Conservation (phyloP, 2,888 invertebrate genomes). For the Ischnura elegans region DNA sequence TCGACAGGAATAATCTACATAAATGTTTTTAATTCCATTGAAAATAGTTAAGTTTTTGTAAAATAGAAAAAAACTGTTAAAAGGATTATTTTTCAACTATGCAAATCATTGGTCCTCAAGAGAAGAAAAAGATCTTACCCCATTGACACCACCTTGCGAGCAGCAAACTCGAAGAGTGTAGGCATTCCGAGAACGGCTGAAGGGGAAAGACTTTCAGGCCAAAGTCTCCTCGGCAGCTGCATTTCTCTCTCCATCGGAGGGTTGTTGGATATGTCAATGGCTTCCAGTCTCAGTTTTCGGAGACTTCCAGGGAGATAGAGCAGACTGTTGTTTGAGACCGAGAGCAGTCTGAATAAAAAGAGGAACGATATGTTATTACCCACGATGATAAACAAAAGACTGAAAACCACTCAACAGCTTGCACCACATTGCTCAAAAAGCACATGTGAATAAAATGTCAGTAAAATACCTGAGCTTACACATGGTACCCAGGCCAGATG, state of each 20-base stretch:
- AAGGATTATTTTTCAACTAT: too few relatives aligned
- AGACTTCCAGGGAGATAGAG: constrained; percentile 82
- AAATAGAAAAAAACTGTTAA: too few relatives aligned
- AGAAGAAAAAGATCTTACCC: constrained; percentile 73
- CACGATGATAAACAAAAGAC: constrained; percentile 51
- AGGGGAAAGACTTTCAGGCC: constrained; percentile 68
- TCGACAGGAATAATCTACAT: too few relatives aligned
- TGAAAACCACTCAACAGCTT: neutral
- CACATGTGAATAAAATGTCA: too few relatives aligned
- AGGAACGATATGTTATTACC: neutral
- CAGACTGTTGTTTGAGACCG: constrained; percentile 81
- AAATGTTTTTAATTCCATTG: too few relatives aligned
- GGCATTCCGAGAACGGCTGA: constrained; percentile 77
- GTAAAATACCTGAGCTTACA: constrained; percentile 78
- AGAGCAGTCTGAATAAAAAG: constrained; percentile 78
- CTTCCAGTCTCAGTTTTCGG: constrained; percentile 79
- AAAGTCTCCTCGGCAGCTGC: neutral
- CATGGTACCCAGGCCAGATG: constrained; percentile 84
- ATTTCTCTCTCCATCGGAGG: constrained; percentile 76
- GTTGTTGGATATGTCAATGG: constrained; percentile 82
- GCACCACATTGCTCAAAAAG: neutral
- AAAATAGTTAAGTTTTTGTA: too few relatives aligned
- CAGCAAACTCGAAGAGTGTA: constrained; percentile 80
- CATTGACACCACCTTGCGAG: constrained; percentile 79
- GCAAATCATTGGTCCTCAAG: too few relatives aligned